These are phyloP conservation scores for Toxonevra muliebris DNA, from an alignment of 2,888 invertebrate species.

Conservation along the genomic window DNA sequence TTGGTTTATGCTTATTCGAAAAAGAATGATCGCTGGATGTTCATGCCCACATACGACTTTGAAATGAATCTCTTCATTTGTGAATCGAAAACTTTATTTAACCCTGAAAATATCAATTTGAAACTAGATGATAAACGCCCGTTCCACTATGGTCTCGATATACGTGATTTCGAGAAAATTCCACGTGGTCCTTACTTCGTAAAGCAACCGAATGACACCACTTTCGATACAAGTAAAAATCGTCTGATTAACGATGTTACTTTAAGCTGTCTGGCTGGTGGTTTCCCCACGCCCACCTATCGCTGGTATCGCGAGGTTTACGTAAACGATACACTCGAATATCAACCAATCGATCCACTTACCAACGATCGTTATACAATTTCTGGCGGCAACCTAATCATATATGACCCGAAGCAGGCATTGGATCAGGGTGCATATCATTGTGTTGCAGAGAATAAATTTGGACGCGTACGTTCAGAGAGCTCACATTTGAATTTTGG, in stretches of 20 bases:
- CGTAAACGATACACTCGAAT: constrained; percentile 78
- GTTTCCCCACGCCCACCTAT: constrained; percentile 89
- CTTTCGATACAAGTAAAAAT: constrained; percentile 81
- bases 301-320: constrained; percentile 91
- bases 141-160: constrained; percentile 86
- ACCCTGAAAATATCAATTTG: constrained; percentile 73
- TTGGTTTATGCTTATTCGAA: constrained; percentile 82
- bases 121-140: constrained; percentile 81
- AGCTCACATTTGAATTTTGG: constrained; percentile 90
- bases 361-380: constrained; percentile 79
- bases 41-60: constrained; percentile 80
- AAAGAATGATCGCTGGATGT: constrained; percentile 81
- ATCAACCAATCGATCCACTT: constrained; percentile 80
- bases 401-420: constrained; percentile 83
- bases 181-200: constrained; percentile 90
- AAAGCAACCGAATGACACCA: constrained; percentile 82
- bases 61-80: constrained; percentile 86
- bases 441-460: constrained; percentile 89
- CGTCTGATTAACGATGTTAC: constrained; percentile 78
- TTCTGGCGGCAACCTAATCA: constrained; percentile 91
- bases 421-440: constrained; percentile 89
- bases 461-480: constrained; percentile 88
- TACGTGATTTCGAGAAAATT: constrained; percentile 81
- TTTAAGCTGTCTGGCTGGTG: constrained; percentile 83
- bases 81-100: constrained; percentile 68